Evolutionary conservation across 2,797 vertebrate genomes (phyloP).

Genomic region (Protonibea diacanthus): DNA sequence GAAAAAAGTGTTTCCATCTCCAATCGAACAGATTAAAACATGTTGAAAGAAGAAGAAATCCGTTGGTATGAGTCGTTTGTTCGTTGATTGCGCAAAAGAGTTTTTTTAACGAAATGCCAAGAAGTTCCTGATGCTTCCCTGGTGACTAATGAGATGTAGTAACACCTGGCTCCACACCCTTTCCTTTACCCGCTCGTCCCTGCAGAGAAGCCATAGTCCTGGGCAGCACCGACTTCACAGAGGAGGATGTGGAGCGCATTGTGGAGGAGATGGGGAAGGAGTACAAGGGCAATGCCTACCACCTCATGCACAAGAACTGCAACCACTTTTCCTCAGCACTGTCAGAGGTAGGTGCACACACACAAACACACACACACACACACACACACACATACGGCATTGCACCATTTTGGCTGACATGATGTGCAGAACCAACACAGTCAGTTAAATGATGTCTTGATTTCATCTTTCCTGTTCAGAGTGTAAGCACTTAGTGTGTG

Average conservation of each 20-base stretch:
- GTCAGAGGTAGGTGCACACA: slow-evolving; percentile 88
- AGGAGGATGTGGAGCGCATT: slow-evolving; percentile 97
- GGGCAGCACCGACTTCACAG: slow-evolving; percentile 98
- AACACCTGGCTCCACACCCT: not conserved
- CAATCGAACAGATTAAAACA: too few relatives aligned
- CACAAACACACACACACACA: slow-evolving; percentile 1
- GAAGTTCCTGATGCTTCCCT: not conserved
- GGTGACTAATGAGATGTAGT: not conserved
- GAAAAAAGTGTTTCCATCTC: too few relatives aligned
- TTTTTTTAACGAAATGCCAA: not conserved
- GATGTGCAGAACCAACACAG: not conserved
- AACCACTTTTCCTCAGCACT: slow-evolving; percentile 99
- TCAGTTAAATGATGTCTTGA: not conserved
- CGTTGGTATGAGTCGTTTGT: not conserved
- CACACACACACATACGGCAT: not conserved
- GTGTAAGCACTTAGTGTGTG: slow-evolving; percentile 15
- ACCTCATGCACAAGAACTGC: slow-evolving; percentile 99
- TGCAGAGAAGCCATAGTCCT: slow-evolving; percentile 96
- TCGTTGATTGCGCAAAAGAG: not conserved
- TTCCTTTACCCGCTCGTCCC: not conserved
- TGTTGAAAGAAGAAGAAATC: not conserved
- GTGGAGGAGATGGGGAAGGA: slow-evolving; percentile 99
- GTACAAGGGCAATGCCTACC: slow-evolving; percentile 98
- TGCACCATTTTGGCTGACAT: not conserved
- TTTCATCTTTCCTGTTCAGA: slow-evolving; percentile 9